A percentile compares a stretch with the other conserved stretches of the same genome.
Evolutionary conservation across 2,113 vertebrate species (phyloP).

Genomic region (Alces alces): DNA sequence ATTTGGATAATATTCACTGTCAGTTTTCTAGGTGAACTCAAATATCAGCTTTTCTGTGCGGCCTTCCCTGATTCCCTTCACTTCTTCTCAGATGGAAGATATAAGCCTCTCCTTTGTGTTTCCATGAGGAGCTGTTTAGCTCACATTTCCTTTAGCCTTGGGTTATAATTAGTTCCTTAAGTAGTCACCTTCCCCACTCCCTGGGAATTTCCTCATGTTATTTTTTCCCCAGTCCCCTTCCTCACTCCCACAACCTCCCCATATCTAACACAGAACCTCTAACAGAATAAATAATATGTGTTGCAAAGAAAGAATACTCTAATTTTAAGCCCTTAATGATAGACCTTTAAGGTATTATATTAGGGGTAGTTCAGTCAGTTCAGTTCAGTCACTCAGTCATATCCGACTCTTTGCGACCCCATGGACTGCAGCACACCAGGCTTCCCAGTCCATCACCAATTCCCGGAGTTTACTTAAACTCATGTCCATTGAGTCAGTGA

Average conservation of each 20-base stretch:
- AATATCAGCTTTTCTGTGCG: neutral
- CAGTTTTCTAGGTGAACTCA: neutral
- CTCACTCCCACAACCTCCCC: neutral
- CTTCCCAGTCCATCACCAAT: neutral
- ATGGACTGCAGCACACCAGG: neutral
- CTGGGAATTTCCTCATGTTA: neutral
- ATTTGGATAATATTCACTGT: neutral
- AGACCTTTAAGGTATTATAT: neutral
- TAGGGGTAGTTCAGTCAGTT: neutral
- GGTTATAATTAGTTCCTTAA: conserved; percentile 5
- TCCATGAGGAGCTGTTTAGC: neutral
- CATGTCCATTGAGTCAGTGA: neutral
- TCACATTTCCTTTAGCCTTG: neutral
- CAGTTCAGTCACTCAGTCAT: neutral
- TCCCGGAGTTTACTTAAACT: neutral
- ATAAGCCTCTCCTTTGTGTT: neutral
- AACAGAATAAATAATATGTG: neutral
- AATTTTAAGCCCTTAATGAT: neutral
- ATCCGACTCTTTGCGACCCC: fast-evolving
- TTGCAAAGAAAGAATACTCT: neutral
- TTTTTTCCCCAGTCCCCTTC: neutral
- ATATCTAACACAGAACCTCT: neutral
- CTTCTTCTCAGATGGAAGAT: neutral
- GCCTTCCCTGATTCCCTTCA: neutral
- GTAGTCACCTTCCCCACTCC: neutral